Evolutionary conservation across 2,797 vertebrate species (phyloP).

Genomic region (Micropoecilia bifurca): DNA sequence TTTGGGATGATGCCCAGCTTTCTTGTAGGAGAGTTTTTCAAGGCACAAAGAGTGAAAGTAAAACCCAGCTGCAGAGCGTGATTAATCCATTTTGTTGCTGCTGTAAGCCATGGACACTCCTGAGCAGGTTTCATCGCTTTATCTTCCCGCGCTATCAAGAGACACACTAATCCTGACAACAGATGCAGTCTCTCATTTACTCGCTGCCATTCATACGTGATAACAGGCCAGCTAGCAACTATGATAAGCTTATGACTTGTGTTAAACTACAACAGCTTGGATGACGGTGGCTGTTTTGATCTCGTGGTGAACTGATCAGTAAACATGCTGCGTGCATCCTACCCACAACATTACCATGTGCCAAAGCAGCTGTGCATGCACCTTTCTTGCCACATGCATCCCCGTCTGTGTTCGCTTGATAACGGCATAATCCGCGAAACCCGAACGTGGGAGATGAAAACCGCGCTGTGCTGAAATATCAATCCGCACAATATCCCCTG

Average conservation of each 20-base stretch:
- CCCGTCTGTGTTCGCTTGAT: slow-evolving; percentile 38
- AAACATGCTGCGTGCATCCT: slow-evolving; percentile 1
- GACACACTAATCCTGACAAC: slow-evolving; percentile 50
- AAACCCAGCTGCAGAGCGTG: slow-evolving; percentile 30
- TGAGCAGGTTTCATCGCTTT: slow-evolving; percentile 42
- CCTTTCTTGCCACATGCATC: slow-evolving; percentile 11
- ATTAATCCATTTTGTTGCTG: slow-evolving; percentile 49
- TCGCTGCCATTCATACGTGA: slow-evolving; percentile 35
- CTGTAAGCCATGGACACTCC: slow-evolving; percentile 41
- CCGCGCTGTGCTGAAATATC: slow-evolving; percentile 35
- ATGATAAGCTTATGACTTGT: slow-evolving; percentile 32
- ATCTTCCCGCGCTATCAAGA: slow-evolving; percentile 44
- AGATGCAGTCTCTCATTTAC: slow-evolving; percentile 58
- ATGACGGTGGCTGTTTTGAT: slow-evolving; percentile 14
- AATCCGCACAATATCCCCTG: slow-evolving; percentile 23
- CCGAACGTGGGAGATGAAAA: slow-evolving; percentile 14
- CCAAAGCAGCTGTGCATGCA: slow-evolving; percentile 19
- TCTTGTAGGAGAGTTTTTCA: slow-evolving; percentile 28
- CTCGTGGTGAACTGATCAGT: slow-evolving; percentile 24
- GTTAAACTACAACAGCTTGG: slow-evolving; percentile 10
- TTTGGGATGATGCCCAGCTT: slow-evolving; percentile 42
- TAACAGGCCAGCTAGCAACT: slow-evolving; percentile 18
- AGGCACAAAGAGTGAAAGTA: slow-evolving; percentile 17
- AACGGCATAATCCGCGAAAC: slow-evolving; percentile 39
- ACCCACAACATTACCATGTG: slow-evolving; percentile 4